Conservation (phyloP, 1,140 invertebrate species). For the Drosophila guanche region DNA sequence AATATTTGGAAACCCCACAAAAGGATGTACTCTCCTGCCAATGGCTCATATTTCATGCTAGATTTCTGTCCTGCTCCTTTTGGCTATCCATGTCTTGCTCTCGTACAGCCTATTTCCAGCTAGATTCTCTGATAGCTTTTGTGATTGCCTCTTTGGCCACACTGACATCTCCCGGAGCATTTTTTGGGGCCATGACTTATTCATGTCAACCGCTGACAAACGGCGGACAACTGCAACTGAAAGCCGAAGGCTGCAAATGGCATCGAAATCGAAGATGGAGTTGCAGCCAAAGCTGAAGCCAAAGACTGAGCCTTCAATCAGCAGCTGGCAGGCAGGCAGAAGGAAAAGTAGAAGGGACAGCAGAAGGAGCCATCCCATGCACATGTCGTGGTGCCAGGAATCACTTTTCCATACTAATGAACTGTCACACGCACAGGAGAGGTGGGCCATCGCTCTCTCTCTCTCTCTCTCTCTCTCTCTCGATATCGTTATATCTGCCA, state of each 20-base stretch:
- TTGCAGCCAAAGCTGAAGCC: conserved; percentile 1
- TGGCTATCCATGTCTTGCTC: conserved; percentile 17
- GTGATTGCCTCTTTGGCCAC: conserved; percentile 27
- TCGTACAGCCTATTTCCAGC: conserved; percentile 26
- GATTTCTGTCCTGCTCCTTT: conserved; percentile 7
- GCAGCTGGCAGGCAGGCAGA: conserved; percentile 5
- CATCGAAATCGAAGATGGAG: conserved; percentile 22
- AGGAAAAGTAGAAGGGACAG: conserved; percentile 10
- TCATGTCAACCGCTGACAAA: conserved; percentile 77
- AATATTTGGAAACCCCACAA: too few species aligned
- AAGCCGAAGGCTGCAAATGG: not conserved
- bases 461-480: not conserved
- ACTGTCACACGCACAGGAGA: conserved; percentile 68
- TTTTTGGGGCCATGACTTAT: conserved; percentile 67
- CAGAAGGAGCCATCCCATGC: too few species aligned
- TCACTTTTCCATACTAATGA: conserved; percentile 77
- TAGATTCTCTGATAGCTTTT: conserved; percentile 24
- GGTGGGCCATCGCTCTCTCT: not conserved
- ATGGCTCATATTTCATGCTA: conserved; percentile 22
- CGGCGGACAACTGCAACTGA: conserved; percentile 50
- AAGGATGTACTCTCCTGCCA: too few species aligned
- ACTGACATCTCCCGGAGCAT: conserved; percentile 40
- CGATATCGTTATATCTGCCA: too few species aligned
- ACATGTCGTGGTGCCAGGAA: conserved; percentile 30
- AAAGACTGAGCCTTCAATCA: conserved; percentile 40